Evolutionary conservation across 2,113 vertebrate genomes (phyloP).

Genomic region (Sylvilagus bachmani): DNA sequence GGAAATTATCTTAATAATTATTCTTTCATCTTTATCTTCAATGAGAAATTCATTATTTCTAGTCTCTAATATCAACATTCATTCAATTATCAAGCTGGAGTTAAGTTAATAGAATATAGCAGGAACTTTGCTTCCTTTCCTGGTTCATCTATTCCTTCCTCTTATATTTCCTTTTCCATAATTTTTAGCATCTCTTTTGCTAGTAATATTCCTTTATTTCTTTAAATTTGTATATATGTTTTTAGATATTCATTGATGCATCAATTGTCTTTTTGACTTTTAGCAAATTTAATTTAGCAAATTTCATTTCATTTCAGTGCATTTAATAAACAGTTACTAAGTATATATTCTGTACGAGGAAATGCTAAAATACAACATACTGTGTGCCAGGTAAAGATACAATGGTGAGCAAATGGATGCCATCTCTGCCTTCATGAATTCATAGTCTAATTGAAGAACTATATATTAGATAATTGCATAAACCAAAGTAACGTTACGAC

Average conservation of each 20-base stretch:
- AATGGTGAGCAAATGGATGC: background rate
- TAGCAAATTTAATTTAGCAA: background rate
- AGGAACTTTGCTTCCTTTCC: background rate
- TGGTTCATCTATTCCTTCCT: background rate
- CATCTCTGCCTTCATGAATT: background rate
- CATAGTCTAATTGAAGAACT: background rate
- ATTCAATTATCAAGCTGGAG: background rate
- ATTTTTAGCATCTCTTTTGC: background rate
- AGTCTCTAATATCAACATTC: background rate
- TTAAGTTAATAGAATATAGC: background rate
- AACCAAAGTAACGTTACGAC: background rate
- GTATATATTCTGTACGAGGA: background rate
- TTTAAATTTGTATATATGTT: background rate
- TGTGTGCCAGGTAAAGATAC: background rate
- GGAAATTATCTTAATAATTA: constrained; percentile 19
- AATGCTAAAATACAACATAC: background rate
- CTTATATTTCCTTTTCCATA: too few relatives aligned
- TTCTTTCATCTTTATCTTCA: constrained; percentile 12
- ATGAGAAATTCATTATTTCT: background rate
- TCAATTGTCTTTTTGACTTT: background rate
- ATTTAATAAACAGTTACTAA: background rate
- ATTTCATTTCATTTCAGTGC: background rate
- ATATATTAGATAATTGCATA: background rate
- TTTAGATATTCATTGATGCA: background rate
- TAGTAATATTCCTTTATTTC: background rate